Percentiles rank a stretch among this genome's conserved stretches.
These are phyloP conservation scores for Lasius fuliginosus DNA, from an alignment of 2,888 invertebrate species.

Conservation along the genomic window DNA sequence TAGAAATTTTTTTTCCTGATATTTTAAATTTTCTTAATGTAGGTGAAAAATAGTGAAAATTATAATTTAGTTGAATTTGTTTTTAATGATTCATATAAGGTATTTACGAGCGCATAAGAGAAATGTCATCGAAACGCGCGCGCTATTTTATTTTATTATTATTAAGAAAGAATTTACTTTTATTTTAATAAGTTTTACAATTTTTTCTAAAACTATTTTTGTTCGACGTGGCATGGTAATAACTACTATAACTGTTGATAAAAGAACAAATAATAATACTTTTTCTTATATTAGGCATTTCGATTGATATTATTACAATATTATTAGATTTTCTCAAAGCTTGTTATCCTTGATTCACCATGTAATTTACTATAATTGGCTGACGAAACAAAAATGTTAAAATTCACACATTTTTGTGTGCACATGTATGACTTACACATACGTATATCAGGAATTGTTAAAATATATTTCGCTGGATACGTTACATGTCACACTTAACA, in stretches of 20 bases:
- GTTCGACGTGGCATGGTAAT: neutral
- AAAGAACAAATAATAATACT: neutral
- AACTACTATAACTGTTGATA: neutral
- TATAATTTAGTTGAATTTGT: neutral
- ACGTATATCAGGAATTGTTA: constrained; percentile 56
- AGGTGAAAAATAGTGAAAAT: neutral
- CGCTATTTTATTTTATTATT: constrained; percentile 2
- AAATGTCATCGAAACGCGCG: neutral
- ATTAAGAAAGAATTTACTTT: neutral
- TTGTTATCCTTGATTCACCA: neutral
- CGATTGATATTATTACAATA: neutral
- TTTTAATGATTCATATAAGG: neutral
- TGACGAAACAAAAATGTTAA: constrained; percentile 46
- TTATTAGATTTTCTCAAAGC: neutral
- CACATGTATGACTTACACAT: constrained; percentile 23
- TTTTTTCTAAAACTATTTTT: neutral
- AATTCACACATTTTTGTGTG: constrained; percentile 25
- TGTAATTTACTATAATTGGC: constrained; percentile 29
- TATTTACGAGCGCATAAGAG: neutral
- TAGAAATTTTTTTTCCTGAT: neutral
- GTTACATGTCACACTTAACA: constrained; percentile 58
- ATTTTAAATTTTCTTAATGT: constrained; percentile 6
- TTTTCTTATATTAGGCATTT: neutral
- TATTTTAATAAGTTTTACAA: constrained; percentile 9
- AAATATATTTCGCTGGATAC: constrained; percentile 67